Percentiles rank a stretch among this genome's conserved stretches.
phyloP scores from a whole-genome alignment of 2,797 vertebrate genomes.

The Enteromius unitaeniatus region DNA sequence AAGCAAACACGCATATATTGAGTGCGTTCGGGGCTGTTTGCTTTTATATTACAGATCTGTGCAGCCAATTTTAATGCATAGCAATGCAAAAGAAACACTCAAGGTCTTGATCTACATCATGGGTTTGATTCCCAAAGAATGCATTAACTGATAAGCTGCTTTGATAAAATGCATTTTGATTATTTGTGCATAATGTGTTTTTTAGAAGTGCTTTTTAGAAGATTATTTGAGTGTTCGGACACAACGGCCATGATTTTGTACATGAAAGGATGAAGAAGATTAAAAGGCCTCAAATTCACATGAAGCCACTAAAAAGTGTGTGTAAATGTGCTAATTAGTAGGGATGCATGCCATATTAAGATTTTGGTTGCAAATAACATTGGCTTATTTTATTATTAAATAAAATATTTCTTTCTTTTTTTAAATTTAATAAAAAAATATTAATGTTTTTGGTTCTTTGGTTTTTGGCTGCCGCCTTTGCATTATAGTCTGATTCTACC shows the following conservation, averaged over 20 bases:
- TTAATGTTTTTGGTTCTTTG: neutral
- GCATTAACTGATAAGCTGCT: neutral
- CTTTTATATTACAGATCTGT: conserved; percentile 13
- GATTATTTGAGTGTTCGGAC: neutral
- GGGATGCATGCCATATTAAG: neutral
- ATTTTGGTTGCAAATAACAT: neutral
- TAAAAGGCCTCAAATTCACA: conserved; percentile 7
- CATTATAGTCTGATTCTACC: neutral
- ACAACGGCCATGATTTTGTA: neutral
- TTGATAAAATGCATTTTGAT: conserved; percentile 1
- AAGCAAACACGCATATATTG: conserved; percentile 26
- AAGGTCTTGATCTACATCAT: neutral
- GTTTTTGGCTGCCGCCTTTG: neutral
- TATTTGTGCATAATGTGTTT: neutral
- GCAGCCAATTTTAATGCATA: conserved; percentile 8
- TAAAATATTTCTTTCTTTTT: too few species aligned
- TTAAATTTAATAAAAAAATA: neutral
- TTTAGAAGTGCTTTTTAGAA: neutral
- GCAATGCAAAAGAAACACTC: neutral
- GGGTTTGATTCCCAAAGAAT: neutral
- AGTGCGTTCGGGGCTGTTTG: neutral
- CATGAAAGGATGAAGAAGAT: neutral
- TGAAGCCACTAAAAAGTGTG: neutral
- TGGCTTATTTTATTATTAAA: neutral
- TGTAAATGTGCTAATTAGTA: neutral